Percentiles rank a stretch among this genome's conserved stretches.
These are phyloP conservation scores for Lepidurus arcticus DNA, from an alignment of 1,140 invertebrate genomes.

Conservation along the genomic window DNA sequence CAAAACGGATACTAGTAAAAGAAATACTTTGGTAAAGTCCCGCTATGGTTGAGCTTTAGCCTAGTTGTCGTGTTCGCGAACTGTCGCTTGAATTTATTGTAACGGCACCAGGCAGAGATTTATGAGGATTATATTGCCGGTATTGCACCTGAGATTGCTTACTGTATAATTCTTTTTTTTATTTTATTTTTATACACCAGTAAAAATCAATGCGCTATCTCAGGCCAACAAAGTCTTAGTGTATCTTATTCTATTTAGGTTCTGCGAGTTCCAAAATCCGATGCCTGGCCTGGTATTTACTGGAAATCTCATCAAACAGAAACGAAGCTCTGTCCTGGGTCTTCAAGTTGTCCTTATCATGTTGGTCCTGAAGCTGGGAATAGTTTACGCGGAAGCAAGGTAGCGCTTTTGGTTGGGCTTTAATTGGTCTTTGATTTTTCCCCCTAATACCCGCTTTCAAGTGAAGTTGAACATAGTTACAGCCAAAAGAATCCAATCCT, in stretches of 20 bases:
- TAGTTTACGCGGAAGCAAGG: slow-evolving; percentile 9
- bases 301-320: neutral
- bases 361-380: neutral
- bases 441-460: neutral
- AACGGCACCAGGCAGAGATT: neutral
- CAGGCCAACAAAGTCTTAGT: neutral
- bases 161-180: neutral
- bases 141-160: neutral
- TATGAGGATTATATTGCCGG: neutral
- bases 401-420: neutral
- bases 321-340: neutral
- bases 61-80: no score
- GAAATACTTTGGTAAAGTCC: neutral
- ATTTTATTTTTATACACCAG: neutral
- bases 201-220: neutral
- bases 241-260: slow-evolving; percentile 14
- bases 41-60: no score
- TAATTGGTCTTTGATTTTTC: neutral
- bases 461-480: neutral
- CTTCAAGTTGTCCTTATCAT: neutral
- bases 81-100: neutral
- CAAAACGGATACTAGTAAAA: neutral
- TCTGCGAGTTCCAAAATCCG: neutral
- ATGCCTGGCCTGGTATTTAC: neutral
- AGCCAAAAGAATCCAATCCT: neutral